Percentiles rank a stretch among this genome's conserved stretches.
Evolutionary conservation across 2,113 vertebrate species (phyloP).

Genomic region (Hirundichthys speculiger): DNA sequence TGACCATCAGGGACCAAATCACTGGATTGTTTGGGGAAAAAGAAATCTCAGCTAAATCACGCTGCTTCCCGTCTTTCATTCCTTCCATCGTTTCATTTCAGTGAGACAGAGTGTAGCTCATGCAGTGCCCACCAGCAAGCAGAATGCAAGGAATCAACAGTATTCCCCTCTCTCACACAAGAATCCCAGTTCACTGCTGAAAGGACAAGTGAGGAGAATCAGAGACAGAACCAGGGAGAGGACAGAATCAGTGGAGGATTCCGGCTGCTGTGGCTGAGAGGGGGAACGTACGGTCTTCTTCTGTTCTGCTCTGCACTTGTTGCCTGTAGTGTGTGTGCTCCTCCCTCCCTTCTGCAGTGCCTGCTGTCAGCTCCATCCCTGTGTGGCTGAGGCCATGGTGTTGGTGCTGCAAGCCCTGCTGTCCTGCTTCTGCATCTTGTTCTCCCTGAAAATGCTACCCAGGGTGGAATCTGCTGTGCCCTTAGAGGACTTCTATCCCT

Average conservation of each 20-base stretch:
- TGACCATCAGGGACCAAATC: constrained; percentile 86
- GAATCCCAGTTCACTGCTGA: constrained; percentile 65
- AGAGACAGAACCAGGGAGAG: constrained; percentile 50
- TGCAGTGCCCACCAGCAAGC: constrained; percentile 72
- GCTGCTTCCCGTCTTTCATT: constrained; percentile 74
- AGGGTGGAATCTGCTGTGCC: constrained; percentile 80
- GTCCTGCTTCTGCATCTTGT: constrained; percentile 72
- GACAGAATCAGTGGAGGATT: constrained; percentile 60
- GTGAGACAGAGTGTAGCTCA: constrained; percentile 69
- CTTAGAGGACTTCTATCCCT: constrained; percentile 92
- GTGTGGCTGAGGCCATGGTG: constrained; percentile 77
- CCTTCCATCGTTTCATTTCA: constrained; percentile 72
- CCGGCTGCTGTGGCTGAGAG: constrained; percentile 48
- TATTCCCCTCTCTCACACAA: constrained; percentile 70
- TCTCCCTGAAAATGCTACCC: constrained; percentile 70
- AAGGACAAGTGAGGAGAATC: constrained; percentile 61
- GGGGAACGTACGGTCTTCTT: constrained; percentile 59
- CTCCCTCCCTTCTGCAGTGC: constrained; percentile 64
- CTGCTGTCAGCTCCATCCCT: constrained; percentile 72
- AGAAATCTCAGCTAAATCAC: constrained; percentile 75
- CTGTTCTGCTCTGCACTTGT: constrained; percentile 59
- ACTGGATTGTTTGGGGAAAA: constrained; percentile 81
- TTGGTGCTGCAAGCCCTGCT: constrained; percentile 72
- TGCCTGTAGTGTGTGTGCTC: constrained; percentile 65
- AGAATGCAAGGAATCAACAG: constrained; percentile 83